Evolutionary conservation across 2,888 invertebrate genomes (phyloP).

Genomic region (Elegia similella): DNA sequence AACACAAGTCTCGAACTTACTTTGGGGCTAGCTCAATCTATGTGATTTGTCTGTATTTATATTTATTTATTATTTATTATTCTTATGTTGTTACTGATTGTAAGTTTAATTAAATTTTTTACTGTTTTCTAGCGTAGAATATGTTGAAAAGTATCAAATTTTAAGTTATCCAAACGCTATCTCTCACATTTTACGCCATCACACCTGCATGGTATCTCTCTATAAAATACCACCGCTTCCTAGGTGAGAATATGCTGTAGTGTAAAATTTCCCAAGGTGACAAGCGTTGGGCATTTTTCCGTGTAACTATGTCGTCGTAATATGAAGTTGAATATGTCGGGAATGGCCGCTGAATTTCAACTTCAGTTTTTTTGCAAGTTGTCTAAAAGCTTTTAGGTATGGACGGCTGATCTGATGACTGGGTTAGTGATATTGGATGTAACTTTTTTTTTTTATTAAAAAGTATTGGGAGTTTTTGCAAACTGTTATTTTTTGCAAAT

Average conservation of each 20-base stretch:
- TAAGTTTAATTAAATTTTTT: no score
- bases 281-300: constrained; percentile 53
- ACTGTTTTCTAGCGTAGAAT: no score
- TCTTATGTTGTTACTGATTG: no score
- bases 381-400: neutral
- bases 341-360: constrained; percentile 1
- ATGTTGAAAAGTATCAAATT: neutral
- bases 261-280: constrained; percentile 64
- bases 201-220: constrained; percentile 45
- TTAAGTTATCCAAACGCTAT: neutral
- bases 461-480: no score
- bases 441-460: no score
- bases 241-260: constrained; percentile 64
- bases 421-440: neutral
- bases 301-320: constrained; percentile 46
- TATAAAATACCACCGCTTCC: constrained; percentile 59
- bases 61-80: no score
- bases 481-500: no score
- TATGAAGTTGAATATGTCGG: neutral
- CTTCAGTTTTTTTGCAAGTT: neutral
- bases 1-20: no score
- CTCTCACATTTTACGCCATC: constrained; percentile 6
- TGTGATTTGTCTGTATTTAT: no score
- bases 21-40: no score
- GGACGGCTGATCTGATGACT: neutral